Base-by-base conservation (phyloP, 1,140 invertebrate genomes). In the Polypedilum pembai region DNA sequence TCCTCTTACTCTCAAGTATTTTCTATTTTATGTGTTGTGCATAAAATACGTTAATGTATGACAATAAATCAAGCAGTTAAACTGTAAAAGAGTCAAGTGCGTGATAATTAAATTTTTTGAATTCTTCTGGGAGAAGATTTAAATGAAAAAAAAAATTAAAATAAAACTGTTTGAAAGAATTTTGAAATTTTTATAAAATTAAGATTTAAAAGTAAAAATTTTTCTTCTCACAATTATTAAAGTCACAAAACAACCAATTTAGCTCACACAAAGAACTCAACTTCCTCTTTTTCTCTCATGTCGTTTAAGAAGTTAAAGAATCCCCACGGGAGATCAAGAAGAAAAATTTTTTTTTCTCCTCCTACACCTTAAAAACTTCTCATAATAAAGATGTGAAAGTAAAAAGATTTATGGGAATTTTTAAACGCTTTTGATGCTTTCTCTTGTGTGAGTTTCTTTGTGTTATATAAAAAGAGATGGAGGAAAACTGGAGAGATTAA, bases 21-120 rank as follows among this genome's bases (percentile, higher is more conserved):
- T 33, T 33, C 24, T 33, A 5, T 33, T 33, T 33, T 33, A 33
- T 33, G 24, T 33, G 24, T 33, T 33, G 24, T 33, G 24, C 24
- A 33, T 33, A 33, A 33, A 33, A 33, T 33, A 33, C 24, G 24
- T 33, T 56, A 56, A 45, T 56, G n/a, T 56, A 56, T 56, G 45
- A 56, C 45, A 56, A 56, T 56, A 56, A 56, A 56, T 56, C 45
- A 56, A 56, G 12, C 45, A 56, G n/a, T 56, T 4, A 56, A 56
- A 15, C 4, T 56, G 45, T 56, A 56, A 56, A 56, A 56, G 45
- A 56, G 45, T 56, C 45, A 56, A 56, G 45, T 56, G 45, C 10
- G 45, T 56, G 45, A 56, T 56, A 56, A 56, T 56, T 56, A 56
- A 56, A 56, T 56, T 56, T 56, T 56, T 56, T 56, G n/a, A 56